Evolutionary conservation across 2,113 vertebrate genomes (phyloP).

Genomic region (Mobula hypostoma): DNA sequence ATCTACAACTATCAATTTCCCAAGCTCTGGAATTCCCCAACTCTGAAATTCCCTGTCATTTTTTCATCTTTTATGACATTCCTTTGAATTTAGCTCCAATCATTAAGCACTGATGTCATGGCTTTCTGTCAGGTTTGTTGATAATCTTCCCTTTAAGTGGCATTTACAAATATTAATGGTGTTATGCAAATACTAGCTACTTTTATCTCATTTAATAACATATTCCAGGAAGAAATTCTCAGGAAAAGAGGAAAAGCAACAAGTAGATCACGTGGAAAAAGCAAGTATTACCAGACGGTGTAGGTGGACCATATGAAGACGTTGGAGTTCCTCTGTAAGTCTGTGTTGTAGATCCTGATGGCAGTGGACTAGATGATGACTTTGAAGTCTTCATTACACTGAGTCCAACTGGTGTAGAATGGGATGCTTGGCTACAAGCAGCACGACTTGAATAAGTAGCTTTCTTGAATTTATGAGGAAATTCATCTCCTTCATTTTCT

Average conservation of each 20-base stretch:
- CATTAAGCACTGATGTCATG: no score
- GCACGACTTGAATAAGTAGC: constrained; percentile 65
- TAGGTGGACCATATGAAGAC: constrained; percentile 57
- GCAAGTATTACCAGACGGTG: constrained; percentile 64
- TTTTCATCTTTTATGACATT: no score
- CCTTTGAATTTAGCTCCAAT: no score
- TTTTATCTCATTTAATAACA: neutral
- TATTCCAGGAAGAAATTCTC: neutral
- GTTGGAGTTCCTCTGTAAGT: constrained; percentile 61
- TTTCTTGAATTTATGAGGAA: constrained; percentile 60
- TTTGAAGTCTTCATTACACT: constrained; percentile 64
- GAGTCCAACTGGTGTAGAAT: constrained; percentile 74
- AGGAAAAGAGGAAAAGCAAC: neutral
- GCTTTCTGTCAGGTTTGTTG: no score
- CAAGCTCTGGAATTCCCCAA: no score
- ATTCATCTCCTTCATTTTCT: constrained; percentile 71
- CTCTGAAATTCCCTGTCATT: no score
- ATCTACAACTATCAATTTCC: no score
- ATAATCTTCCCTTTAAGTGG: no score
- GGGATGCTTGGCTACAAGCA: constrained; percentile 64
- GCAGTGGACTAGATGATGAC: constrained; percentile 59
- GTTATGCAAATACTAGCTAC: no score
- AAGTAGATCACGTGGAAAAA: constrained; percentile 21
- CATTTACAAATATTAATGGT: no score
- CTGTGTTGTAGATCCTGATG: constrained; percentile 59